Base-by-base conservation (phyloP, 2,113 vertebrate genomes). In the Diphyllodes magnificus region DNA sequence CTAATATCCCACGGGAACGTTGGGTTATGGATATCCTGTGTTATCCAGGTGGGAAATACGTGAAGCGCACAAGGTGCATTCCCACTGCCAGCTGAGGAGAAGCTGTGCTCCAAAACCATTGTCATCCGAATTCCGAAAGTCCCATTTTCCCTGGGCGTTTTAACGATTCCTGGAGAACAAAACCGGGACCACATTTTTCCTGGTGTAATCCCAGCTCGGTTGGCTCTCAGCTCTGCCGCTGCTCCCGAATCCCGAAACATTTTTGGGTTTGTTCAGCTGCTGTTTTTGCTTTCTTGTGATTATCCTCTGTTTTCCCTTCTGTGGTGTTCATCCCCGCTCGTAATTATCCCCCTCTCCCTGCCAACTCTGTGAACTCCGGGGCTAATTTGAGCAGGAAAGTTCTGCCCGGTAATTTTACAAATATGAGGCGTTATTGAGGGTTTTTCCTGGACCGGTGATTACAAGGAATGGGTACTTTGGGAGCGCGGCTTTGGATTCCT, bases 291-390 rank as follows among this genome's bases (percentile, higher is more conserved):
- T 94, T 84, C 81, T 81, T 30, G 40, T 60, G 60, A 68, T 94
- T 39, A 35, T 83, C 10, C 76, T 88, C 47, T 93, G 60, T 84
- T 95, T 92, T 93, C 77, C 91, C 81, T 91, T 73, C 35, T 63
- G 72, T 40, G 86, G 82, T 60, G 92, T 50, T 96, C 86, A 64
- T 92, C 91, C 69, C 8, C 16, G 1, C 31, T 61, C 11, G 57
- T 92, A 96, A 95, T 94, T 78, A 78, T 15, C 80, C 65, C 44
- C 54, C 60, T 78, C 18, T 82, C 40, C 4, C 49, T 92, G 96
- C 96, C 95, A 97, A n/a, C 88, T 79, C 92, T 93, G 92, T 83
- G 94, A 94, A 88, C 86, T 95, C 65, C 53, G 15, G 51, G 69
- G 72, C 53, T 96, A 84, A 92, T 92, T 91, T 68, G 81, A n/a